These are phyloP conservation scores for Pangasius krempfi DNA, from an alignment of 2,797 vertebrate genomes.

Conservation along the genomic window DNA sequence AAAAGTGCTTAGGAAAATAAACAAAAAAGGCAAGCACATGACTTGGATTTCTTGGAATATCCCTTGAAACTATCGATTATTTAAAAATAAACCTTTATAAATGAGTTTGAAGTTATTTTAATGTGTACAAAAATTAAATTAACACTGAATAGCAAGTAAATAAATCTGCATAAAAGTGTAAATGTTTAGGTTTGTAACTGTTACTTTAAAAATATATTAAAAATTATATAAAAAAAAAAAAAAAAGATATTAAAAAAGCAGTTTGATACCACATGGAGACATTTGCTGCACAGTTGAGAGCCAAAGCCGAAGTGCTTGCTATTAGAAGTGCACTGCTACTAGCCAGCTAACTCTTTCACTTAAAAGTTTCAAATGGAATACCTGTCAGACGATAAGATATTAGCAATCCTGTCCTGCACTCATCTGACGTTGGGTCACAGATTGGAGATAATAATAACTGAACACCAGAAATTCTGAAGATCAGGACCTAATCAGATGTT, in stretches of 20 bases:
- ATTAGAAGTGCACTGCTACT: neutral
- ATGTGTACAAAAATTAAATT: neutral
- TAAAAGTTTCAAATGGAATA: neutral
- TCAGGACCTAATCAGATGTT: neutral
- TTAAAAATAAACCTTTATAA: neutral
- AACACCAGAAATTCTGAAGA: neutral
- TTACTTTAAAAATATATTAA: neutral
- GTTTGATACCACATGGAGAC: neutral
- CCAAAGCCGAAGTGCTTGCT: neutral
- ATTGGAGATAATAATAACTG: neutral
- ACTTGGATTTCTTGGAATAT: neutral
- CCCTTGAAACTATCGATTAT: neutral
- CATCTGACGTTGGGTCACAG: neutral
- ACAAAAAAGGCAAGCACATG: neutral
- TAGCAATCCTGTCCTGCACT: neutral
- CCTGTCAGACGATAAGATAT: neutral
- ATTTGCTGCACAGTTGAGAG: neutral
- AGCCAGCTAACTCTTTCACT: too few relatives aligned
- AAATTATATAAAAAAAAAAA: neutral
- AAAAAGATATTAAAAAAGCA: neutral
- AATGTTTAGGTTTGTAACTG: neutral
- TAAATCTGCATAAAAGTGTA: neutral
- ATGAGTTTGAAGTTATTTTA: neutral
- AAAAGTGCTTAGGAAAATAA: neutral
- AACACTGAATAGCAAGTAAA: neutral